Evolutionary conservation across 1,140 invertebrate genomes (phyloP), one percentile per base, ranked within the genome.

Genomic region (Brachionus angularis): DNA sequence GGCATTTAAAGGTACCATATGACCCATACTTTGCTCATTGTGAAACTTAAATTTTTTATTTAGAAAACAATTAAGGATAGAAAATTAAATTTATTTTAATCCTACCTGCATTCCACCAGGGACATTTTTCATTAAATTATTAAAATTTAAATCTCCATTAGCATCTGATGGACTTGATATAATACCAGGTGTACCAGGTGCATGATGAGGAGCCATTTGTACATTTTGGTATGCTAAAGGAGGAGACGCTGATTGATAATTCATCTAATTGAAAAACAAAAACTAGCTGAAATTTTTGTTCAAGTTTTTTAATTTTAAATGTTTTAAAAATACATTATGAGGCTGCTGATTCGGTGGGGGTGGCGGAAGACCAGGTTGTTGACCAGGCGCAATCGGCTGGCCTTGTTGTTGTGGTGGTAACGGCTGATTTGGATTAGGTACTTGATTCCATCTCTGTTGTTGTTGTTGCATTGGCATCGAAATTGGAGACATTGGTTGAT

Each of bases 161-260:
- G 62, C 14, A 31, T 67, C 62, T 67, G 46, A 42, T 3, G 62
- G 62, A 50, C 62, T 67, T 5, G 62, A 18, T 31, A 67, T 67
- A 10, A 67, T 23, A 14, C 39, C 47, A 8, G 62, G 62, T 21
- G 62, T 67, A 14, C 62, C 62, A 10, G 62, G 62, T 33, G 39
- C 62, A 47, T 67, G 62, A 25, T 67, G 62, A 2, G 33, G 33
- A n/a, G 39, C 62, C 62, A 67, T 67, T 67, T 46, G 62, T 21
- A 67, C 62, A 46, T 46, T 67, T 5, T 21, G n/a, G 16, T 67
- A 67, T 3, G 42, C 14, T 4, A 67, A 16, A 10, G 62, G 62
- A n/a, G 62, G 47, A 18, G 62, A 50, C 5, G 39, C n/a, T 12
- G 33, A 33, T 5, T 18, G n/a, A 47, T 67, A 67, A 67, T 67